phyloP scores from a whole-genome alignment of 2,888 invertebrate genomes.

The Andrena dorsata region DNA sequence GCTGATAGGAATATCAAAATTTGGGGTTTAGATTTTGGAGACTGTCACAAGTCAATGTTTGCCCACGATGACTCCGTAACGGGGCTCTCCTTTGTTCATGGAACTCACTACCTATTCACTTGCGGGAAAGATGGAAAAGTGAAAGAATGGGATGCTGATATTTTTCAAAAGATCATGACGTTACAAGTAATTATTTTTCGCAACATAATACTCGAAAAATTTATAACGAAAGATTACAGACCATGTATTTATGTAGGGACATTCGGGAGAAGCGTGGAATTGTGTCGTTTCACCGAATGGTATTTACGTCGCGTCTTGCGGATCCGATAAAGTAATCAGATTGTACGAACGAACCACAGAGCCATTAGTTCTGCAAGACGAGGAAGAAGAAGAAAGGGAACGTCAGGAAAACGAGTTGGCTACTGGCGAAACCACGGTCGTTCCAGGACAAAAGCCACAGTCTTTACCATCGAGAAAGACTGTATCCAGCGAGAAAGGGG shows the following conservation, averaged over 20 bases:
- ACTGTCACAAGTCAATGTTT: slow-evolving; percentile 97
- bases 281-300: slow-evolving; percentile 93
- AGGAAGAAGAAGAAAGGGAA: slow-evolving; percentile 94
- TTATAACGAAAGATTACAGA: slow-evolving; percentile 4
- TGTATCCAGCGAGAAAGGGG: slow-evolving; percentile 93
- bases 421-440: slow-evolving; percentile 90
- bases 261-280: slow-evolving; percentile 92
- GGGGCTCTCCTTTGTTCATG: slow-evolving; percentile 94
- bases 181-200: slow-evolving; percentile 87
- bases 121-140: slow-evolving; percentile 97
- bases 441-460: slow-evolving; percentile 91
- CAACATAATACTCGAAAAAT: background rate
- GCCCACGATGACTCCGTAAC: slow-evolving; percentile 98
- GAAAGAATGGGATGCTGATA: slow-evolving; percentile 99
- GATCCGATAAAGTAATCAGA: slow-evolving; percentile 94
- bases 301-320: slow-evolving; percentile 91
- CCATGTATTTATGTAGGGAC: slow-evolving; percentile 86
- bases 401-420: slow-evolving; percentile 90
- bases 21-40: slow-evolving; percentile 99
- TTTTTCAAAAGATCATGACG: slow-evolving; percentile 95
- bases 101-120: slow-evolving; percentile 97
- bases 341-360: slow-evolving; percentile 95
- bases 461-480: slow-evolving; percentile 95
- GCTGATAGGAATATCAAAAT: slow-evolving; percentile 98
- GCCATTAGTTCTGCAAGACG: slow-evolving; percentile 96